Evolutionary conservation across 2,888 invertebrate species (phyloP).

Genomic region (Aethes cnicana): DNA sequence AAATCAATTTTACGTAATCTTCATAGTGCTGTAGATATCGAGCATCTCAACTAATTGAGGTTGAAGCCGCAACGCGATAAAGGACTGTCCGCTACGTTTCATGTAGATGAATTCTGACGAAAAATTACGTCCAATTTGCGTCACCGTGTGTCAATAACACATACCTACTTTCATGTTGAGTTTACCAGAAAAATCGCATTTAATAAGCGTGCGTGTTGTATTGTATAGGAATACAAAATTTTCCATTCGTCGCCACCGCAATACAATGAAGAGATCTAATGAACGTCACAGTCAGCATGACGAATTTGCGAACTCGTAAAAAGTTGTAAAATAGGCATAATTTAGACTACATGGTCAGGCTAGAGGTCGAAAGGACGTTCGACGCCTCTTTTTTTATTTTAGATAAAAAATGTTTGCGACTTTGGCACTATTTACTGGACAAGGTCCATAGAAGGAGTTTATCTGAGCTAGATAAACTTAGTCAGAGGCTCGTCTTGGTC

Average conservation of each 20-base stretch:
- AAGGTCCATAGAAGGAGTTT: constrained; percentile 17
- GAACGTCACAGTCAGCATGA: too few species aligned
- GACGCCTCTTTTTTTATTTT: constrained; percentile 14
- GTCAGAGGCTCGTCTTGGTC: constrained; percentile 25
- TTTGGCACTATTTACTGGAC: constrained; percentile 13
- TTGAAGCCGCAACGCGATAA: constrained; percentile 5
- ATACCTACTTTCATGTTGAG: too few species aligned
- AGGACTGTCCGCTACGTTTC: neutral
- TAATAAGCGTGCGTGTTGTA: too few species aligned
- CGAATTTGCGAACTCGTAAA: too few species aligned
- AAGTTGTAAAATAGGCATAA: neutral
- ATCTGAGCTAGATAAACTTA: constrained; percentile 19
- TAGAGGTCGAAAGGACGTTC: constrained; percentile 18
- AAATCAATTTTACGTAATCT: neutral
- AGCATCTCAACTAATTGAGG: neutral
- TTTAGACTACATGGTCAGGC: constrained; percentile 16
- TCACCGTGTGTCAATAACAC: too few species aligned
- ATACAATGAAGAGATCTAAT: too few species aligned
- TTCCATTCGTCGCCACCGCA: too few species aligned
- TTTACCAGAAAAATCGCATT: too few species aligned
- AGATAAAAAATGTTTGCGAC: constrained; percentile 28
- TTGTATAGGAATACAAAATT: too few species aligned
- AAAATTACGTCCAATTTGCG: too few species aligned
- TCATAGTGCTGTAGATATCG: neutral
- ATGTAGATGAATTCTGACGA: too few species aligned